These are phyloP conservation scores for Lagenorhynchus albirostris DNA, from an alignment of 2,113 vertebrate genomes.

Conservation along the genomic window DNA sequence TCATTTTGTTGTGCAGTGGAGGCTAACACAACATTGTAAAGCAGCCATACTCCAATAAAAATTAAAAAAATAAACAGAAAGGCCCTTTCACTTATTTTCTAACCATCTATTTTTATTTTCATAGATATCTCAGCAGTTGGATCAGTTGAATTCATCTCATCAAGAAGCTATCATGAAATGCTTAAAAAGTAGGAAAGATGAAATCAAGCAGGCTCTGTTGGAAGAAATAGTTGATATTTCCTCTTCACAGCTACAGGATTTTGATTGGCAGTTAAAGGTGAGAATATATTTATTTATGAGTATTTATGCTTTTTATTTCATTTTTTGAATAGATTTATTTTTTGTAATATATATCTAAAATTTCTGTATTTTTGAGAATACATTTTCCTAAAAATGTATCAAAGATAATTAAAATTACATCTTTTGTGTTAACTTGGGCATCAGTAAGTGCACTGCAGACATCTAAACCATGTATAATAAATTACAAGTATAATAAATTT, in stretches of 20 bases:
- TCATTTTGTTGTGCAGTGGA: no score
- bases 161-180: conserved; percentile 85
- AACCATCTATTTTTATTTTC: conserved; percentile 56
- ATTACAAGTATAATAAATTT: neutral
- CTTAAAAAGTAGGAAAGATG: conserved; percentile 88
- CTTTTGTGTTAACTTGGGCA: neutral
- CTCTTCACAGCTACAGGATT: conserved; percentile 91
- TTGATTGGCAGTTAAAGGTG: conserved; percentile 98
- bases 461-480: neutral
- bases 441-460: neutral
- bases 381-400: neutral
- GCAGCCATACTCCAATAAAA: no score
- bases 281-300: conserved; percentile 40
- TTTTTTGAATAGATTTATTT: neutral
- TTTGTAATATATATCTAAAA: neutral
- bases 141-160: conserved; percentile 78
- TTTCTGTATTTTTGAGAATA: neutral
- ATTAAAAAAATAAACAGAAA: neutral
- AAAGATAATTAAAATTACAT: neutral
- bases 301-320: neutral
- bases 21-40: no score
- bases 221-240: conserved; percentile 89
- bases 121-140: conserved; percentile 85
- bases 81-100: neutral
- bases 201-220: conserved; percentile 88